These are phyloP conservation scores for Aphelenchoides fujianensis DNA, from an alignment of 1,140 invertebrate species.

Conservation along the genomic window DNA sequence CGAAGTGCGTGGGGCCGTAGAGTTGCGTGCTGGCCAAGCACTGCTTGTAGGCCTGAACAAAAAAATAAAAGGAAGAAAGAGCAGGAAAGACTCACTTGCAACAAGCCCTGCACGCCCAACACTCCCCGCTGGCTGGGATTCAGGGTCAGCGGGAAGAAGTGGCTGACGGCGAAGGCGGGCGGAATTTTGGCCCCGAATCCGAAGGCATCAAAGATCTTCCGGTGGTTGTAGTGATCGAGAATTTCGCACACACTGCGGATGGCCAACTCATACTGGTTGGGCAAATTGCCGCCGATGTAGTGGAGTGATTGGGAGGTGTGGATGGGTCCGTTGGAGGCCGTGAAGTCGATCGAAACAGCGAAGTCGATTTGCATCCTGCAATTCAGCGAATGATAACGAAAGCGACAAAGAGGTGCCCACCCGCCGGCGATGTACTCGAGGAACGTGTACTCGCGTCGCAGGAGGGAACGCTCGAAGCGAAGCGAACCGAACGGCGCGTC, in stretches of 20 bases:
- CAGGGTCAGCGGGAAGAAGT: constrained; percentile 64
- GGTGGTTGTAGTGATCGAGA: constrained; percentile 69
- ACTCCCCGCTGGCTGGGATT: constrained; percentile 68
- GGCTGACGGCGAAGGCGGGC: constrained; percentile 30
- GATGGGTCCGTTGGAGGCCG: constrained; percentile 71
- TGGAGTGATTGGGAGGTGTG: constrained; percentile 68
- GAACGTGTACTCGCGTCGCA: not conserved
- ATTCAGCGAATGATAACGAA: too few relatives aligned
- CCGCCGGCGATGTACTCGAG: not conserved
- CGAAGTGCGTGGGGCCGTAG: constrained; percentile 71
- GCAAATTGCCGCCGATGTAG: constrained; percentile 64
- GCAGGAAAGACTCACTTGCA: too few relatives aligned
- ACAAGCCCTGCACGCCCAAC: constrained; percentile 63
- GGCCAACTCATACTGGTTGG: constrained; percentile 68
- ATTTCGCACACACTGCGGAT: constrained; percentile 69
- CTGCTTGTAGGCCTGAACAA: constrained; percentile 62
- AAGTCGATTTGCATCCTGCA: constrained; percentile 66
- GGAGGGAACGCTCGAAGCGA: not conserved
- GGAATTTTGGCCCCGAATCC: constrained; percentile 56
- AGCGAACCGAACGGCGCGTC: constrained; percentile 4
- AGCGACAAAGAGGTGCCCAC: too few relatives aligned
- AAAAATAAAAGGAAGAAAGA: too few relatives aligned
- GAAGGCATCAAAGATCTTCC: constrained; percentile 53
- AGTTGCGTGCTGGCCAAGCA: constrained; percentile 67
- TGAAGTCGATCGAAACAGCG: constrained; percentile 72